A percentile compares a stretch with the other conserved stretches of the same genome.
Conservation (phyloP, 2,113 vertebrate species). For the Phoenicopterus ruber region DNA sequence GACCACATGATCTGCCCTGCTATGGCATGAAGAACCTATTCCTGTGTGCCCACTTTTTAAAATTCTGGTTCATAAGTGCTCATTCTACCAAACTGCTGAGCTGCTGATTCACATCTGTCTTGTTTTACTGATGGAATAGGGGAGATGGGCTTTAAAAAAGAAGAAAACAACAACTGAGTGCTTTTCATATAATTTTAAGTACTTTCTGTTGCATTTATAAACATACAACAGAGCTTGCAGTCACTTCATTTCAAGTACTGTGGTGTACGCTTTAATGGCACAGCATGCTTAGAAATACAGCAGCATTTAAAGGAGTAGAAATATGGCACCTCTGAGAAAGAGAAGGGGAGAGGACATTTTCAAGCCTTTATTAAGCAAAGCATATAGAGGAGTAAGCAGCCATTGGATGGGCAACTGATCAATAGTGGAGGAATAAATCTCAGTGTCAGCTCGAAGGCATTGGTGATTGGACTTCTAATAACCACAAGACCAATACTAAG, state of each 20-base stretch:
- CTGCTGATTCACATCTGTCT: slow-evolving; percentile 55
- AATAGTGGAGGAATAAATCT: neutral
- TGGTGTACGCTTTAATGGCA: neutral
- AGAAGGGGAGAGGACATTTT: neutral
- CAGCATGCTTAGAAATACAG: neutral
- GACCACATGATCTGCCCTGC: slow-evolving; percentile 49
- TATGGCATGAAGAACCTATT: slow-evolving; percentile 44
- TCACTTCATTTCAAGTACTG: neutral
- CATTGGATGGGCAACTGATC: neutral
- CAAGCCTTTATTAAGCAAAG: neutral
- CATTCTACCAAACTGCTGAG: neutral
- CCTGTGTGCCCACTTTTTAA: slow-evolving; percentile 28
- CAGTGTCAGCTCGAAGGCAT: neutral
- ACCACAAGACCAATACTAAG: neutral
- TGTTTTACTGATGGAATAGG: neutral
- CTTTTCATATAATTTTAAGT: slow-evolving; percentile 45
- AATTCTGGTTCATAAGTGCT: neutral
- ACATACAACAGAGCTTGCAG: neutral
- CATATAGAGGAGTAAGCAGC: neutral
- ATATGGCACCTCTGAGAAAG: neutral
- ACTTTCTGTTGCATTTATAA: slow-evolving; percentile 37
- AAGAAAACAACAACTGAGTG: neutral
- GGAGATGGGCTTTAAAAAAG: neutral
- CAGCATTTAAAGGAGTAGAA: neutral
- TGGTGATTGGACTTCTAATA: neutral